phyloP scores from a whole-genome alignment of 2,797 vertebrate species.

The Sebastes hubbsi region DNA sequence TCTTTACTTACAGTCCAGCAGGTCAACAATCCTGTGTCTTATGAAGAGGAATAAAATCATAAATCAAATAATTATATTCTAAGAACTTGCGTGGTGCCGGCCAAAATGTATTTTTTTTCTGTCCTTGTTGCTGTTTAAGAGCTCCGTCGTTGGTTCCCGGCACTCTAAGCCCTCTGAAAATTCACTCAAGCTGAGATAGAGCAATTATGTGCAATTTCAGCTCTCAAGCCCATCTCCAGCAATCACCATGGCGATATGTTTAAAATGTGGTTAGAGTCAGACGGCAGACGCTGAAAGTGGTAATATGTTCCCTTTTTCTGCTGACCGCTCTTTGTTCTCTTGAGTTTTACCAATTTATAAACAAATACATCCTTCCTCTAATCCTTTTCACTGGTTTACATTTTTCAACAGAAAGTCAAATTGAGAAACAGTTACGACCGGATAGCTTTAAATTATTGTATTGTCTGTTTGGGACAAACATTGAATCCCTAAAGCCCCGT shows the following conservation, averaged over 20 bases:
- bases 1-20: neutral
- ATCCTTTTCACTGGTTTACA: conserved; percentile 20
- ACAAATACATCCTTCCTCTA: conserved; percentile 39
- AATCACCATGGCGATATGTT: conserved; percentile 83
- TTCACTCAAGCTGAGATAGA: conserved; percentile 73
- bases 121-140: conserved; percentile 53
- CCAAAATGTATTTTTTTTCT: conserved; percentile 47
- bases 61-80: conserved; percentile 31
- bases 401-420: conserved; percentile 25
- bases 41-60: conserved; percentile 10
- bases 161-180: conserved; percentile 70
- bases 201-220: conserved; percentile 84
- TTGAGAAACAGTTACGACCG: conserved; percentile 23
- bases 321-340: conserved; percentile 51
- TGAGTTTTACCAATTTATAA: conserved; percentile 38
- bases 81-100: conserved; percentile 21
- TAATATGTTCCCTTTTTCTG: conserved; percentile 39
- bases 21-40: neutral
- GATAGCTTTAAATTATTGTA: conserved; percentile 31
- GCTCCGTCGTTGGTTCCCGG: conserved; percentile 66
- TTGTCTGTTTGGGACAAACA: conserved; percentile 48
- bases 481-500: conserved; percentile 21
- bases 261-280: conserved; percentile 77
- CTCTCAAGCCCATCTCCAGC: conserved; percentile 79
- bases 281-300: conserved; percentile 50